Evolutionary conservation across 2,113 vertebrate genomes (phyloP).

Genomic region (Desmodus rotundus): DNA sequence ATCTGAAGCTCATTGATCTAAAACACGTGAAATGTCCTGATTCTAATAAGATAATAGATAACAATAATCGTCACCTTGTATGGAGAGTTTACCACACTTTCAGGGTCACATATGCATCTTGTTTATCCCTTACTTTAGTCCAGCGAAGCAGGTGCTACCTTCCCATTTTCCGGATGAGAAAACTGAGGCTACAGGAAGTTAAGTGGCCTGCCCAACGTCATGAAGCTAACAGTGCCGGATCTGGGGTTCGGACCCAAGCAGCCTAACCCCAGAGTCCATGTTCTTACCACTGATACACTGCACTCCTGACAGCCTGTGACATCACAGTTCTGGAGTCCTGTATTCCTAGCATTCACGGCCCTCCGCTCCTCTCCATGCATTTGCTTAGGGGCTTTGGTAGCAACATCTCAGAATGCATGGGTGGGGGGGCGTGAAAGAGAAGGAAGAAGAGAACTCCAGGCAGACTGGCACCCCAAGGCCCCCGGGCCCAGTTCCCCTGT

Average conservation of each 20-base stretch:
- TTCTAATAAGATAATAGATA: background rate
- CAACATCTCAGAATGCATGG: background rate
- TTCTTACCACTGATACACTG: accelerated
- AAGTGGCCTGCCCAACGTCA: too few relatives aligned
- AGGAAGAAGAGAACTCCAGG: background rate
- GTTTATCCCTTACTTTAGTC: background rate
- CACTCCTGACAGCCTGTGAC: background rate
- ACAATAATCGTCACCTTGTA: accelerated
- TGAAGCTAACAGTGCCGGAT: background rate
- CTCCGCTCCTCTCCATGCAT: accelerated
- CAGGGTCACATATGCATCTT: background rate
- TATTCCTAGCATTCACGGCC: accelerated
- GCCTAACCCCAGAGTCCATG: background rate
- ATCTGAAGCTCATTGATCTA: background rate
- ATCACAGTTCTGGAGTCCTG: accelerated
- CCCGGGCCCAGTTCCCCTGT: background rate
- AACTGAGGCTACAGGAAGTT: background rate
- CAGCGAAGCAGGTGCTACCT: background rate
- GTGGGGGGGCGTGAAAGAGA: background rate
- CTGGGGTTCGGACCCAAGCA: background rate
- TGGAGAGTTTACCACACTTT: too few relatives aligned
- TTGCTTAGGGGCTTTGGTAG: background rate
- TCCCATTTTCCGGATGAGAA: background rate
- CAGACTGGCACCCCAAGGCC: background rate
- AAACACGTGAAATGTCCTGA: background rate